Conservation (phyloP, 2,113 vertebrate species). For the Merops nubicus region DNA sequence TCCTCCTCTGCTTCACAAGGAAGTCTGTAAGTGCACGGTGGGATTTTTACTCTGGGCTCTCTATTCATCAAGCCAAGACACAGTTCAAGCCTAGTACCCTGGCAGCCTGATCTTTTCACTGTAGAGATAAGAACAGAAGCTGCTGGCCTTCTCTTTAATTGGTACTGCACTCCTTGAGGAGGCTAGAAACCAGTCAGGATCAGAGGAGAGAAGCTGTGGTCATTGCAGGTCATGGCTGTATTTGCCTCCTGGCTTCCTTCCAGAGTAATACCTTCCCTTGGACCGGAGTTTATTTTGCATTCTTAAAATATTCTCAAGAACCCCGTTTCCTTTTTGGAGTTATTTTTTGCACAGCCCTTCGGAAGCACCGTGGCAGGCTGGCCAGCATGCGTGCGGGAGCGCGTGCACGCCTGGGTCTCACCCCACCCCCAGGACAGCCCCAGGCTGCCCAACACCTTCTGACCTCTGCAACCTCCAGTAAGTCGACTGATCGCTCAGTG, state of each 20-base stretch:
- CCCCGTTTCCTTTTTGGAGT: constrained; percentile 45
- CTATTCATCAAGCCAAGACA: not conserved
- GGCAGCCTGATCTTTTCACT: not conserved
- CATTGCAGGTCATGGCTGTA: constrained; percentile 27
- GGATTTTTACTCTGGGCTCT: not conserved
- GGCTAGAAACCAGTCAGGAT: not conserved
- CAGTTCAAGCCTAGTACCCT: not conserved
- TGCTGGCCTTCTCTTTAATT: not conserved
- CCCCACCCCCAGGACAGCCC: not conserved
- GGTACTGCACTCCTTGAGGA: not conserved
- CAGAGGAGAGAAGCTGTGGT: constrained; percentile 10
- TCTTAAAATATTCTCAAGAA: constrained; percentile 51
- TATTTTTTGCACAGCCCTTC: constrained; percentile 41
- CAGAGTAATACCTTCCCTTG: constrained; percentile 54
- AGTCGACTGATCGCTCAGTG: not conserved
- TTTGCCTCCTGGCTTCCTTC: constrained; percentile 30
- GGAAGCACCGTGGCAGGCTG: not conserved
- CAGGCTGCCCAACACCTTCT: not conserved
- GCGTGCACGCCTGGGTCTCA: not conserved
- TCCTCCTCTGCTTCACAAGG: not conserved
- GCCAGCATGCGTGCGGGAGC: constrained; percentile 3
- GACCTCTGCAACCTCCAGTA: not conserved
- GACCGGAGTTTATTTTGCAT: constrained; percentile 44
- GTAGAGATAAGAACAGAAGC: not conserved
- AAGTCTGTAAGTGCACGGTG: not conserved